Base-by-base conservation (phyloP, 2,888 invertebrate species). In the Gnatocerus cornutus region DNA sequence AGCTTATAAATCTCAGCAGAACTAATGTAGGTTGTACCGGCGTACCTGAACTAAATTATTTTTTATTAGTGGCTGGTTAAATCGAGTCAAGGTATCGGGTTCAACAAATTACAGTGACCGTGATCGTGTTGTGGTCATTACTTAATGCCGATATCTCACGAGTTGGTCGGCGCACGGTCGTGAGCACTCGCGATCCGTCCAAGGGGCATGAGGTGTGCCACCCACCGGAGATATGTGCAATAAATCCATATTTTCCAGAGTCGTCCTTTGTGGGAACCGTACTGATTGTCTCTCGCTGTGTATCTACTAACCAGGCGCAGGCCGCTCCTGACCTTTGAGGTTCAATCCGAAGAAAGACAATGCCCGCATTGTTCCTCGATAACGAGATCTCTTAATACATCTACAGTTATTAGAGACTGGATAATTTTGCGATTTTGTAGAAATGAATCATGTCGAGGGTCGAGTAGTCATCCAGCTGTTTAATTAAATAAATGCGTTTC, bases 111-210 rank as follows among this genome's bases (percentile, higher is more conserved):
- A 80, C 80, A 79, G 79, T 82, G 82, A 82, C 82, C 82, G 82
- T 81, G 81, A 81, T 83, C 82, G 82, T 83, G 82, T 78, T 75
- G 74, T 77, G 81, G 82, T 81, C 81, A 82, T 83, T 82, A 82
- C 81, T 80, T 82, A 83, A 83, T 82, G 79, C 80, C 81, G 82
- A 82, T 82, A 82, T 79, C 82, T 82, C 83, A 82, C 82, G 82
- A 69, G 66, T 66, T 14, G 72, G 75, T 50, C 27, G 27, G 48
- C 48, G 48, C 27, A 29, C 48, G 48, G 48, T 80, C 81, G 81
- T 80, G 81, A 80, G 80, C 76, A 72, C 69, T 79, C 78, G 79
- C 78, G 66, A 73, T 69, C 71, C 73, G 74, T 77, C 73, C 74
- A 74, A 79, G 73, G 80, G 80, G 82, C 84, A 83, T 83, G 83